Conservation (phyloP, 2,113 vertebrate species). For the Monopterus albus region DNA sequence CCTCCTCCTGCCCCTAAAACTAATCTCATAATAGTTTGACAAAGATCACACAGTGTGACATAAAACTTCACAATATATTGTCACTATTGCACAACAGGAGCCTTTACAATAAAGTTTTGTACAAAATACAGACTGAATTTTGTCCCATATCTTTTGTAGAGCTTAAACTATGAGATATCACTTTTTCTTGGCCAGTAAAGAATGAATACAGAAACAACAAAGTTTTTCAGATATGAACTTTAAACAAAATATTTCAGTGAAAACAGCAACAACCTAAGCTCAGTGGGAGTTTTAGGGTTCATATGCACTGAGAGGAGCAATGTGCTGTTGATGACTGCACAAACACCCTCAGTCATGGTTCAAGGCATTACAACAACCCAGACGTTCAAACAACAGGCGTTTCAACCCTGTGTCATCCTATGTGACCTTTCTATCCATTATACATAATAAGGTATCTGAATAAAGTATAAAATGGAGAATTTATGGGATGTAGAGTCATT, state of each 20-base stretch:
- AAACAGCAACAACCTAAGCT: slow-evolving; percentile 31
- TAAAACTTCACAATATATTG: no score
- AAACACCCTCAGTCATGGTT: slow-evolving; percentile 64
- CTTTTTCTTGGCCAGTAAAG: no score
- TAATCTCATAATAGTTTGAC: background rate
- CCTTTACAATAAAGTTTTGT: no score
- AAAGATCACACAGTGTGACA: background rate
- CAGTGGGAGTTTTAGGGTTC: slow-evolving; percentile 53
- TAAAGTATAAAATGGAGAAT: no score
- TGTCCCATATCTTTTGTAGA: no score
- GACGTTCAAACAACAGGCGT: slow-evolving; percentile 66
- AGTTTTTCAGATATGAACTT: no score
- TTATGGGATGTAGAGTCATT: no score
- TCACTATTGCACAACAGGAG: no score
- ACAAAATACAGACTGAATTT: no score
- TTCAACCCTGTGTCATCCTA: slow-evolving; percentile 24
- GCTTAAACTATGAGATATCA: no score
- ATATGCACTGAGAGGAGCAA: slow-evolving; percentile 28
- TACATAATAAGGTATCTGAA: slow-evolving; percentile 36
- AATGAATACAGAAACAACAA: slow-evolving; percentile 6
- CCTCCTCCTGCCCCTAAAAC: background rate
- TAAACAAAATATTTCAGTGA: background rate
- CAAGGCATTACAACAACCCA: slow-evolving; percentile 51
- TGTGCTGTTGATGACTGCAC: slow-evolving; percentile 42
- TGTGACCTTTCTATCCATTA: slow-evolving; percentile 16